These are phyloP conservation scores for Parazoanthus atlanticus DNA, from an alignment of 92 coral and sea anemone species.

Conservation along the genomic window DNA sequence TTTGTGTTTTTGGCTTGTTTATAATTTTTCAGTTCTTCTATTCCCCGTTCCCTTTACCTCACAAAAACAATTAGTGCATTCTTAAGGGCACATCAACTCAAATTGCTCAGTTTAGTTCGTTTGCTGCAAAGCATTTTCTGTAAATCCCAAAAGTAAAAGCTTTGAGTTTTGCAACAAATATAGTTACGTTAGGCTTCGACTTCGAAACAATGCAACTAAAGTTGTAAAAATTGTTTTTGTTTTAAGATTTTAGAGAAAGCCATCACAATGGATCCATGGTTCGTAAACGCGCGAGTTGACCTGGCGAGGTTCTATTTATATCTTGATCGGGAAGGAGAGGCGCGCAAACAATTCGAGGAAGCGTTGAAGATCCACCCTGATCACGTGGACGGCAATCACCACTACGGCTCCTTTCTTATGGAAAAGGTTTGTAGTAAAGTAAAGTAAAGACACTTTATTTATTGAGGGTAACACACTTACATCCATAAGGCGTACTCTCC, in stretches of 20 bases:
- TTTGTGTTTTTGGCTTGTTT: no score
- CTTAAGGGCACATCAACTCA: no score
- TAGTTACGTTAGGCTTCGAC: neutral
- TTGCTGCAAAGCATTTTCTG: no score
- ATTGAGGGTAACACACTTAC: no score
- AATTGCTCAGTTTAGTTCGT: no score
- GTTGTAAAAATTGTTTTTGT: neutral
- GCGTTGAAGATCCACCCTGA: slow-evolving; percentile 65
- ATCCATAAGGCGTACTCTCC: no score
- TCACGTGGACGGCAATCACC: slow-evolving; percentile 61
- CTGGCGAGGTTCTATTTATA: slow-evolving; percentile 50
- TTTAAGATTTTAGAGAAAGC: slow-evolving; percentile 55
- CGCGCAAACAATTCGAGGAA: slow-evolving; percentile 52
- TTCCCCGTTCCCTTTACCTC: no score
- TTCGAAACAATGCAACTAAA: neutral
- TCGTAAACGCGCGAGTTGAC: slow-evolving; percentile 62
- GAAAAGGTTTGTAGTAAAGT: slow-evolving; percentile 38
- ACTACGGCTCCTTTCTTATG: slow-evolving; percentile 37
- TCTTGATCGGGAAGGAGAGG: slow-evolving; percentile 37
- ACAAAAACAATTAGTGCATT: no score
- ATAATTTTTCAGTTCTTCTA: no score
- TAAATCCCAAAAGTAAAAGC: no score
- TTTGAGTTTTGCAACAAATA: no score
- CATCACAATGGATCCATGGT: slow-evolving; percentile 61
- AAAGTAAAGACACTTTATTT: no score